Evolutionary conservation across 1,140 invertebrate genomes (phyloP).

Genomic region (honey bee (Apis mellifera)): Amel_HAv3.1 CM009939.2:5545001-5545500

Average conservation of each 20-base stretch:
- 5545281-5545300: neutral
- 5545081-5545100: neutral
- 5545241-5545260: neutral
- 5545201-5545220: neutral
- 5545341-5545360: neutral
- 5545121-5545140: slow-evolving; percentile 14
- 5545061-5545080: neutral
- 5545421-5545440: slow-evolving; percentile 2
- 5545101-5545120: slow-evolving; percentile 24
- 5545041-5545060: neutral
- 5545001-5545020: slow-evolving; percentile 29
- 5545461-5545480: neutral
- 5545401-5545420: slow-evolving; percentile 16
- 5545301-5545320: neutral
- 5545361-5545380: neutral
- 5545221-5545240: neutral
- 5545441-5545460: slow-evolving; percentile 2
- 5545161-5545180: neutral
- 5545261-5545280: neutral
- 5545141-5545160: neutral
- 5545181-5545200: neutral
- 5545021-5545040: slow-evolving; percentile 19
- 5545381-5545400: neutral
- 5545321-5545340: neutral
- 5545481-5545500: neutral